Conservation (phyloP, 2,888 invertebrate species). For the Odontocolon sp. region DNA sequence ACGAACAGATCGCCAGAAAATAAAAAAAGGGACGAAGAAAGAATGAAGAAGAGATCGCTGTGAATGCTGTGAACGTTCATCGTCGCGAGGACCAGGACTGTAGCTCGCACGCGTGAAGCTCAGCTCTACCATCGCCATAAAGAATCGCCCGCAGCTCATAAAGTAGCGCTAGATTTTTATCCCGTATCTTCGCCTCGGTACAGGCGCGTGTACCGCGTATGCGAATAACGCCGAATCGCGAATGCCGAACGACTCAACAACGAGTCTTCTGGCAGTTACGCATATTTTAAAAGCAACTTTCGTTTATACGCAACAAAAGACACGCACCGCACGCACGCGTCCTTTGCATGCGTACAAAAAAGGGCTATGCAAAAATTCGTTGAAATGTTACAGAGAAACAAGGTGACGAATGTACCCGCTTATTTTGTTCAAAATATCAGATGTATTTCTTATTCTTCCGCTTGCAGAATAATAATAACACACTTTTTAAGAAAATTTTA, state of each 20-base stretch:
- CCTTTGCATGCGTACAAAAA: conserved; percentile 51
- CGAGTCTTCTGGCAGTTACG: conserved; percentile 61
- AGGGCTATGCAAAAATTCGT: conserved; percentile 28
- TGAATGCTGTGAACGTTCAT: conserved; percentile 25
- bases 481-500: too few relatives aligned
- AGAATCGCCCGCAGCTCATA: conserved; percentile 80
- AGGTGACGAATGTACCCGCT: background rate
- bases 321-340: conserved; percentile 56
- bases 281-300: conserved; percentile 69
- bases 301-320: conserved; percentile 51
- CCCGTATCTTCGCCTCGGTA: conserved; percentile 49
- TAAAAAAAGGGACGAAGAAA: conserved; percentile 19
- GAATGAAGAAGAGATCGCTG: conserved; percentile 32
- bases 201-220: background rate
- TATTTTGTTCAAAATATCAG: too few relatives aligned
- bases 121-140: conserved; percentile 72
- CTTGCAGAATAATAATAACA: too few relatives aligned
- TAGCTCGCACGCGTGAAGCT: conserved; percentile 59
- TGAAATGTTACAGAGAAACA: background rate
- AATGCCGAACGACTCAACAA: conserved; percentile 73
- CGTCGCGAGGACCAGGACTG: conserved; percentile 41
- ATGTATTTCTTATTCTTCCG: too few relatives aligned
- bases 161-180: conserved; percentile 80
- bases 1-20: background rate
- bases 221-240: conserved; percentile 49